phyloP scores from a whole-genome alignment of 2,113 vertebrate genomes.

The Murina feae region DNA sequence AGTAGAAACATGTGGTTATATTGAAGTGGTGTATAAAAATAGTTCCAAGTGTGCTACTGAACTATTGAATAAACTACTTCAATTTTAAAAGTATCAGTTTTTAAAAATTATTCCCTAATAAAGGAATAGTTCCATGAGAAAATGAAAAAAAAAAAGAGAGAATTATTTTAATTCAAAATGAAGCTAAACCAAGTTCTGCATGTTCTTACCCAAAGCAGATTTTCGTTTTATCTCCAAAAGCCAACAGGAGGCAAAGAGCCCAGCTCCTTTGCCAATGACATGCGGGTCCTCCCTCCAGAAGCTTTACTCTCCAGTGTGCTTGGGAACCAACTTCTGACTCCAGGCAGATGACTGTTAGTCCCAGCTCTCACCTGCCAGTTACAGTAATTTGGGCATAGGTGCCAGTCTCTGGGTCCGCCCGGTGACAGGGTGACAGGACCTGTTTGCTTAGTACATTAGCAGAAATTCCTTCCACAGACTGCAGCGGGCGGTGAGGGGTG shows the following conservation, averaged over 20 bases:
- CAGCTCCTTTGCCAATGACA: not conserved
- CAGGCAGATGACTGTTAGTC: conserved; percentile 12
- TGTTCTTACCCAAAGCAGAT: conserved; percentile 31
- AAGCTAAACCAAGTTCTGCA: not conserved
- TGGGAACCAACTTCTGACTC: conserved; percentile 40
- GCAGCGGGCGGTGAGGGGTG: not conserved
- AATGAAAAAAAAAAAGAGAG: not conserved
- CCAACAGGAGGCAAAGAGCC: not conserved
- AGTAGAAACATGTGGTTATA: conserved; percentile 8
- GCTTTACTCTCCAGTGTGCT: not conserved
- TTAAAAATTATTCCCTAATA: conserved; percentile 28
- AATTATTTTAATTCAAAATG: conserved; percentile 5
- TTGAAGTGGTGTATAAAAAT: conserved; percentile 2
- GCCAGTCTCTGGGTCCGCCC: conserved; percentile 44
- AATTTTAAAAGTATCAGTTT: conserved; percentile 23
- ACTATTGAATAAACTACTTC: not conserved
- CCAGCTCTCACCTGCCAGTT: conserved; percentile 50
- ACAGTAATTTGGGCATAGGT: not conserved
- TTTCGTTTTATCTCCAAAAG: conserved; percentile 41
- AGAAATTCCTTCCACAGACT: conserved; percentile 68
- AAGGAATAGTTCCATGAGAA: conserved; percentile 14
- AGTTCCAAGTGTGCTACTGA: conserved; percentile 6
- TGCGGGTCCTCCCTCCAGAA: not conserved
- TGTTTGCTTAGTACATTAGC: conserved; percentile 80
- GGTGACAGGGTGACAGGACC: conserved; percentile 78